Conservation (phyloP, 2,113 vertebrate genomes). For the Naja naja region DNA sequence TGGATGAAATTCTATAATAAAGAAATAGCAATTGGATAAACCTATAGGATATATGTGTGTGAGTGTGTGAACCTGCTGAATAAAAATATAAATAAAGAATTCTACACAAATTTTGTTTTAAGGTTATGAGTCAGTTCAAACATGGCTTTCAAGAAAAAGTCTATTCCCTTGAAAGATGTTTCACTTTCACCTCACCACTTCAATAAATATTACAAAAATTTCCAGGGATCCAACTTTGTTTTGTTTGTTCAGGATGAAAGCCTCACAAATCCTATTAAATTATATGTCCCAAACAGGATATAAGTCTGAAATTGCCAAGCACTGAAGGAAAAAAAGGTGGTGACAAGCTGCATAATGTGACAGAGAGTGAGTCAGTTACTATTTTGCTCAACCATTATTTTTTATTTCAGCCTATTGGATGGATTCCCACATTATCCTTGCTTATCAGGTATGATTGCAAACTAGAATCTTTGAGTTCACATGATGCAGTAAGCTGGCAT, state of each 20-base stretch:
- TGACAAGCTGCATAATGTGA: neutral
- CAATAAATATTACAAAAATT: neutral
- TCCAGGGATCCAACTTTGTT: neutral
- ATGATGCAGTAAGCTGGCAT: neutral
- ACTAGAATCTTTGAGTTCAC: neutral
- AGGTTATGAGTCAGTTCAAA: neutral
- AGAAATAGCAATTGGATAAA: neutral
- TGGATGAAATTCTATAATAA: conserved; percentile 4
- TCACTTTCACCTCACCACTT: neutral
- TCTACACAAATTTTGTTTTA: neutral
- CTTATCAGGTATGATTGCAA: neutral
- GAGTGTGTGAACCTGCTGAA: neutral
- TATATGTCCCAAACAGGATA: neutral
- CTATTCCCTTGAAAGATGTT: neutral
- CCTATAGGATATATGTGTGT: neutral
- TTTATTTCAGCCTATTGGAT: neutral
- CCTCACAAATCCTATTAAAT: neutral
- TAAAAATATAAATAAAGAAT: neutral
- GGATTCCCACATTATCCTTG: neutral
- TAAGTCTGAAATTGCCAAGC: neutral
- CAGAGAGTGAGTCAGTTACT: neutral
- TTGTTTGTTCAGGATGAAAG: neutral
- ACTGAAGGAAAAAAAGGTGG: neutral
- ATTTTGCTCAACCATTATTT: neutral
- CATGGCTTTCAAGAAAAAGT: neutral